Percentiles rank a stretch among this genome's conserved stretches.
phyloP scores from a whole-genome alignment of 2,888 invertebrate species.

The Galeopsomyia nigrocyanea region DNA sequence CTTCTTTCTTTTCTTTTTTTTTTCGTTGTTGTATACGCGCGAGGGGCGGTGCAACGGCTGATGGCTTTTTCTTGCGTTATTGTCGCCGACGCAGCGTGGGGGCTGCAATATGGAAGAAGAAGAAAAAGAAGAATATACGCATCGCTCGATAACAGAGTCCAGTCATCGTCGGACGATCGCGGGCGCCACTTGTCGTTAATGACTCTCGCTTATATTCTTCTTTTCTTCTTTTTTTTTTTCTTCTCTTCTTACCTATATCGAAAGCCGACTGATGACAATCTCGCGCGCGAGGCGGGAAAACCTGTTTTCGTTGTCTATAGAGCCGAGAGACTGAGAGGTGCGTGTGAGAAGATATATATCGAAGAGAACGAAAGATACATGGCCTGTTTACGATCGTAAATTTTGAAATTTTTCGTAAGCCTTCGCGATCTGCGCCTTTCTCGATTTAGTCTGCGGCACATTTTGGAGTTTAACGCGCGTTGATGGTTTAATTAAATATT shows the following conservation, averaged over 20 bases:
- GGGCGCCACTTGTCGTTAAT: conserved; percentile 69
- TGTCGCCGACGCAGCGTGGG: conserved; percentile 19
- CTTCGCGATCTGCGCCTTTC: background rate
- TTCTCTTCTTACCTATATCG: conserved; percentile 26
- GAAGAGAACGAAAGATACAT: conserved; percentile 17
- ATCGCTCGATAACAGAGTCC: conserved; percentile 52
- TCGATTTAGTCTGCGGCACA: background rate
- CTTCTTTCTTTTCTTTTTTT: background rate
- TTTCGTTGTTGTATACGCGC: background rate
- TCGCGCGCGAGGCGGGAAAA: conserved; percentile 41
- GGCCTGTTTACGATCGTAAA: conserved; percentile 44
- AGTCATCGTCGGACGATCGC: conserved; percentile 64
- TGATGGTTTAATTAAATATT: conserved; percentile 37
- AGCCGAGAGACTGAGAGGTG: background rate
- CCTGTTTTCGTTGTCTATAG: conserved; percentile 35
- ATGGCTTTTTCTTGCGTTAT: conserved; percentile 23
- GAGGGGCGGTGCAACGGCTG: background rate
- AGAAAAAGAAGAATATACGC: no score
- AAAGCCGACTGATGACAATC: conserved; percentile 63
- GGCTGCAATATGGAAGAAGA: no score
- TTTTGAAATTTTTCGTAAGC: conserved; percentile 38
- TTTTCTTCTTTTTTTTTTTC: conserved; percentile 20
- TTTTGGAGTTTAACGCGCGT: background rate
- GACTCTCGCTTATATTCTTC: conserved; percentile 60
- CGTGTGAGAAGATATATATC: background rate